phyloP scores from a whole-genome alignment of 1,140 invertebrate species.

The Diprion similis region DNA sequence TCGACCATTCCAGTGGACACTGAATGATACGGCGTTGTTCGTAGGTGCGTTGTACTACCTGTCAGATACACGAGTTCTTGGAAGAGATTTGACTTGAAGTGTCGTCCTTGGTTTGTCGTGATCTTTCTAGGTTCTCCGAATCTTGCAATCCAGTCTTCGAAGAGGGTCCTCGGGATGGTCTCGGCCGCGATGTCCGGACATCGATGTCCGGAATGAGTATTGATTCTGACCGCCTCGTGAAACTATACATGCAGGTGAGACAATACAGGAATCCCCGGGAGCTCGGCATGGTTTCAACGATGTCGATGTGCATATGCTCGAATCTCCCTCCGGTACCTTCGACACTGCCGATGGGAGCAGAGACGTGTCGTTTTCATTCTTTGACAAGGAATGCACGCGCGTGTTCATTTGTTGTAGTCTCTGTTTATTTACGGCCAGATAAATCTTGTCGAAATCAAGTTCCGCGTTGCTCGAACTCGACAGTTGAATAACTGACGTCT shows the following conservation, averaged over 20 bases:
- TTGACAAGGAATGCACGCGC: background rate
- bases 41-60: background rate
- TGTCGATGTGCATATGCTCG: constrained; percentile 8
- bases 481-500: no score
- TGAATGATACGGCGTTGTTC: background rate
- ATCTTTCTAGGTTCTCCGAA: constrained; percentile 9
- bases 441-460: constrained; percentile 14
- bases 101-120: constrained; percentile 21
- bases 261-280: no score
- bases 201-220: background rate
- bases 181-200: no score
- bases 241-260: no score
- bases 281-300: no score
- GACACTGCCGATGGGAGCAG: background rate
- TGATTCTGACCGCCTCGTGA: background rate
- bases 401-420: background rate
- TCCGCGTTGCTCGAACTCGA: no score
- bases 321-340: background rate
- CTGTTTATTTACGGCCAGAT: constrained; percentile 19
- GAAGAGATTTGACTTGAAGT: constrained; percentile 27
- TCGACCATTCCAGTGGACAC: background rate
- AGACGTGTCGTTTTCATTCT: constrained; percentile 20
- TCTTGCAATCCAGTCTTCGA: constrained; percentile 4
- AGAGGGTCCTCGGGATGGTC: background rate
- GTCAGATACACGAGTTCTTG: background rate